Base-by-base conservation (phyloP, 2,888 invertebrate species). In the Machimus atricapillus region DNA sequence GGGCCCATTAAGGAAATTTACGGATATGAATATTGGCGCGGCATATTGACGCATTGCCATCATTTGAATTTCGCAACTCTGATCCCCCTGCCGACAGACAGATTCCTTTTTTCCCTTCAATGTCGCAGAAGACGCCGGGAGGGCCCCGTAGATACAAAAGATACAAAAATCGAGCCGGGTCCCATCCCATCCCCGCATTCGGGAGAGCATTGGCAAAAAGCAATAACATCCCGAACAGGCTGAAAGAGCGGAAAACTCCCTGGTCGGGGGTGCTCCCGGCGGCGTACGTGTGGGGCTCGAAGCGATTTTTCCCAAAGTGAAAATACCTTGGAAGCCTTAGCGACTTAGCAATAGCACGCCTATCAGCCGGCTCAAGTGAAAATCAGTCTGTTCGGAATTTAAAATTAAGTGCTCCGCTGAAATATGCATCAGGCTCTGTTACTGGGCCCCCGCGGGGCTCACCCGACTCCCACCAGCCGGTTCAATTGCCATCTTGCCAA, bases 351-450 rank as follows among this genome's bases (percentile, higher is more conserved):
- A 74, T 58, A 74, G 73, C 85, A 74, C 85, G 85, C 85, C 46
- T 85, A 85, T 85, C 74, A 66, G 58, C 43, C 74, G 83, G 56
- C 83, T 52, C 83, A 87, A 89, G 89, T 89, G 88, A 88, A 89
- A 89, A 89, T 89, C 89, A 89, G 88, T 88, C 89, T 88, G 88
- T 88, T 89, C 87, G 88, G 89, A 89, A 89, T 89, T 89, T 89
- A 89, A 89, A 89, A 89, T 89, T 89, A 89, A 89, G 89, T 89
- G 88, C 88, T 89, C 85, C 85, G 88, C 87, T 88, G 86, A 87
- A 87, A 88, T 87, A 87, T 87, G 87, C 87, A 88, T 86, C 88
- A 87, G 87, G 46, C 52, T 81, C 77, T 87, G 87, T 87, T 87
- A 86, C 78, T 66, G 56, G 66, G 77, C 86, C 77, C 86, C 76